These are phyloP conservation scores for Nesospiza acunhae DNA, from an alignment of 2,113 vertebrate species.

Conservation along the genomic window DNA sequence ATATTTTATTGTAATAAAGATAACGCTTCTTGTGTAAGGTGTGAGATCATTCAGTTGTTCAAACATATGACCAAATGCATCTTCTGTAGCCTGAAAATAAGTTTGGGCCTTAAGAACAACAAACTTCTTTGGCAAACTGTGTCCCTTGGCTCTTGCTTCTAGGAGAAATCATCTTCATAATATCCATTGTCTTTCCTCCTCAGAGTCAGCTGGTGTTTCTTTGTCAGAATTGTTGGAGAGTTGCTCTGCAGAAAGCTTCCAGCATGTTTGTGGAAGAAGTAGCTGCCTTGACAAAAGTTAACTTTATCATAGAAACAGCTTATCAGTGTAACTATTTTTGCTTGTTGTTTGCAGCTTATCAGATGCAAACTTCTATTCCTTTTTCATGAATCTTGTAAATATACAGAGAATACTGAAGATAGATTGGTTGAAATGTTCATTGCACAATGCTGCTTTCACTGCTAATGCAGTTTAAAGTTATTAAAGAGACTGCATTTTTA, in stretches of 20 bases:
- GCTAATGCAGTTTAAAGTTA: neutral
- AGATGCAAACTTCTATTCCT: neutral
- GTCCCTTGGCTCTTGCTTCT: neutral
- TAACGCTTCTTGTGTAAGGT: neutral
- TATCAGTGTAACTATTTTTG: neutral
- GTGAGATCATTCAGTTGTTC: neutral
- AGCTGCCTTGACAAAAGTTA: neutral
- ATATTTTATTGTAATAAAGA: neutral
- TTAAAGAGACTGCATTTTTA: conserved; percentile 18
- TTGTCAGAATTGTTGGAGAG: neutral
- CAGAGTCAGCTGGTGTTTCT: neutral
- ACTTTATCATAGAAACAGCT: neutral
- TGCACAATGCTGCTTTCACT: neutral
- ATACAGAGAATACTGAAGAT: neutral
- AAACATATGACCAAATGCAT: neutral
- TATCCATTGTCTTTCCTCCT: neutral
- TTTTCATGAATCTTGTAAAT: neutral
- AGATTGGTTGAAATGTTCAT: neutral
- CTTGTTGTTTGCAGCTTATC: neutral
- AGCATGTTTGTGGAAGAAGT: neutral
- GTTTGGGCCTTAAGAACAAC: neutral
- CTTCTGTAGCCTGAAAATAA: neutral
- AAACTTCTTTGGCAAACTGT: neutral
- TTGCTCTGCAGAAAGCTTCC: neutral
- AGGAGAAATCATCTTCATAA: neutral